A percentile compares a stretch with the other conserved stretches of the same genome.
Evolutionary conservation across 2,888 invertebrate species (phyloP).

Genomic region (Rhamphomyia laevipes): DNA sequence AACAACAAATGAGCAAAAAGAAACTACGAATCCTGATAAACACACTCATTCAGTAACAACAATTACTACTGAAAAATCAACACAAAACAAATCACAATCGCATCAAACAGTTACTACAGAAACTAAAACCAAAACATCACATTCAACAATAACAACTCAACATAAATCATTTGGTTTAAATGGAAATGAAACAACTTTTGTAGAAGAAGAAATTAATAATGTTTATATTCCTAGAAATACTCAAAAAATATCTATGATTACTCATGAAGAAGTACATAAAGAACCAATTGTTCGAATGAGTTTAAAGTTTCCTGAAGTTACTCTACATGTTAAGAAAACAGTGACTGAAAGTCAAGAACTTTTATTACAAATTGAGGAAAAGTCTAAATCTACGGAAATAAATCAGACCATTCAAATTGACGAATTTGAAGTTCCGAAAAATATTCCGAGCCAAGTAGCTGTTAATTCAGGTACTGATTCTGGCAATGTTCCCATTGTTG

Average conservation of each 20-base stretch:
- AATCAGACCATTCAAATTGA: not conserved
- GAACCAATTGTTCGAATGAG: constrained; percentile 53
- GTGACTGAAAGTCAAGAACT: constrained; percentile 27
- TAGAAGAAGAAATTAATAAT: constrained; percentile 21
- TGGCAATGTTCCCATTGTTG: too few relatives aligned
- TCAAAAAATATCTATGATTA: constrained; percentile 51
- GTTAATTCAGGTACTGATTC: too few relatives aligned
- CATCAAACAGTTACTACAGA: too few relatives aligned
- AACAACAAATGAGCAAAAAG: too few relatives aligned
- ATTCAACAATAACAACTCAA: not conserved
- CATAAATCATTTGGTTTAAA: not conserved
- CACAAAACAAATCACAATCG: not conserved
- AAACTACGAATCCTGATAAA: too few relatives aligned
- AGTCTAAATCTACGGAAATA: constrained; percentile 11
- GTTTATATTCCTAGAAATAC: constrained; percentile 24
- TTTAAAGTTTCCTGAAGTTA: constrained; percentile 43
- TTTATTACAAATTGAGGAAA: constrained; percentile 17
- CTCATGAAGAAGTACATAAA: constrained; percentile 58
- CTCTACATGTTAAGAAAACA: constrained; percentile 30
- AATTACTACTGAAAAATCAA: not conserved
- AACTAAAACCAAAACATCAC: too few relatives aligned
- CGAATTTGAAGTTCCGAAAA: too few relatives aligned
- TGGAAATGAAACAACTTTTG: constrained; percentile 5
- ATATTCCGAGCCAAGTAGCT: too few relatives aligned
- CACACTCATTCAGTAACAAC: not conserved